Base-by-base conservation (phyloP, 2,797 vertebrate genomes). In the Anableps anableps region DNA sequence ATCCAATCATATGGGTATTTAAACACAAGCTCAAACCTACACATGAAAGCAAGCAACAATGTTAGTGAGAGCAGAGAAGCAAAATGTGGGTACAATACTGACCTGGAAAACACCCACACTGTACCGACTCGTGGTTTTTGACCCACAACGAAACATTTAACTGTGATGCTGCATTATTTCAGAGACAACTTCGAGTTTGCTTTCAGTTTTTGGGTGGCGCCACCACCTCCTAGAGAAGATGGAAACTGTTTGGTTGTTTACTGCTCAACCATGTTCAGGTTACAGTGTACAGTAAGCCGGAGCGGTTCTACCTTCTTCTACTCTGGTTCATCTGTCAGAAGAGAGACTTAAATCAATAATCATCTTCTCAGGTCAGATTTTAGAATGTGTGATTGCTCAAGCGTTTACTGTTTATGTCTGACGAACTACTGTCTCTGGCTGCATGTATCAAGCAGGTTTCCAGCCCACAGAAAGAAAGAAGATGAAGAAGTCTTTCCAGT, bases 1-100 rank as follows among this genome's bases (percentile, higher is more conserved):
- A 78, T 76, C 74, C 29, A 58, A 16, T 73, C 38, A 66, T 66
- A 64, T 3, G 8, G 36, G 47, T 31, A 72, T 14, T 13, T 80
- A 74, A 77, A 62, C 74, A 76, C 11, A 55, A 68, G 48, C 66
- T 72, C 14, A 26, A 48, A 74, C 41, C 36, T 70, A 79, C 76
- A 26, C 19, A 38, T 41, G 51, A 60, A 74, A 48, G 68, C n/a
- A 19, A 73, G 26, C 26, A 66, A 58, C 3, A 29, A 38, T 38
- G 23, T 26, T 31, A 38, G 26, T 26, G 23, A 72, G 14, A 36
- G n/a, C 75, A 36, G 21, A 34, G 29, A 11, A 29, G 51, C 19
- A 23, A 34, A 66, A 26, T 16, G 31, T 26, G 21, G 8, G 8
- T 10, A 51, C 34, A 13, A 51, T 14, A 43, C 68, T 71, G 68